Evolutionary conservation across 2,888 invertebrate genomes (phyloP).

Genomic region (Drosophila acutilabella): DNA sequence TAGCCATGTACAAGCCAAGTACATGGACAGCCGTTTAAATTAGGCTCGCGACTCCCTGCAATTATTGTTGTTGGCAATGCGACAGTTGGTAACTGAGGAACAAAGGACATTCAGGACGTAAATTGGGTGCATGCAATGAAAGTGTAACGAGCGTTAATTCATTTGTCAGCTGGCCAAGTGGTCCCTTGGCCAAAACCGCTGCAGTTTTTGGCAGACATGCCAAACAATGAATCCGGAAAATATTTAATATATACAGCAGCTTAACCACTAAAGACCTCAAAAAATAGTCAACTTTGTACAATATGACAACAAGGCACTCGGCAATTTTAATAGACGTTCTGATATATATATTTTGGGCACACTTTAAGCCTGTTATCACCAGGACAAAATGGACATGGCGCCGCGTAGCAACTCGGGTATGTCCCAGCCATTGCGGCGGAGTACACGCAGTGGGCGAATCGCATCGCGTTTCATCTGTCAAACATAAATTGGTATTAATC

Average conservation of each 20-base stretch:
- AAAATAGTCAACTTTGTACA: background rate
- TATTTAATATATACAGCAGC: background rate
- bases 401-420: slow-evolving; percentile 48
- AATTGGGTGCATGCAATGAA: slow-evolving; percentile 71
- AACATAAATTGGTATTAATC: background rate
- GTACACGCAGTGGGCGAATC: slow-evolving; percentile 46
- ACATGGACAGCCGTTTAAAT: slow-evolving; percentile 4
- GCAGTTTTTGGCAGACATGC: slow-evolving; percentile 18
- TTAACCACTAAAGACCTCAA: background rate
- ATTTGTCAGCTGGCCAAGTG: slow-evolving; percentile 53
- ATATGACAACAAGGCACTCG: background rate
- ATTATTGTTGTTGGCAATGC: slow-evolving; percentile 34
- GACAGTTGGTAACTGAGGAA: slow-evolving; percentile 57
- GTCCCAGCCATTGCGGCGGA: slow-evolving; percentile 69
- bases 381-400: slow-evolving; percentile 52
- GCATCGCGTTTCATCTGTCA: slow-evolving; percentile 57
- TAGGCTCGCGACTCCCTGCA: slow-evolving; percentile 21
- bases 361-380: slow-evolving; percentile 37
- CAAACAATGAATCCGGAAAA: background rate
- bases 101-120: slow-evolving; percentile 42
- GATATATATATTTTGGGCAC: slow-evolving; percentile 52
- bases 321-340: slow-evolving; percentile 35
- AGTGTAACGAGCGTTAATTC: slow-evolving; percentile 77
- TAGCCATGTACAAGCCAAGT: background rate
- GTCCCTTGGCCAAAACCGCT: background rate